These are phyloP conservation scores for Axea sp. DNA, from an alignment of 2,888 invertebrate genomes.

Conservation along the genomic window DNA sequence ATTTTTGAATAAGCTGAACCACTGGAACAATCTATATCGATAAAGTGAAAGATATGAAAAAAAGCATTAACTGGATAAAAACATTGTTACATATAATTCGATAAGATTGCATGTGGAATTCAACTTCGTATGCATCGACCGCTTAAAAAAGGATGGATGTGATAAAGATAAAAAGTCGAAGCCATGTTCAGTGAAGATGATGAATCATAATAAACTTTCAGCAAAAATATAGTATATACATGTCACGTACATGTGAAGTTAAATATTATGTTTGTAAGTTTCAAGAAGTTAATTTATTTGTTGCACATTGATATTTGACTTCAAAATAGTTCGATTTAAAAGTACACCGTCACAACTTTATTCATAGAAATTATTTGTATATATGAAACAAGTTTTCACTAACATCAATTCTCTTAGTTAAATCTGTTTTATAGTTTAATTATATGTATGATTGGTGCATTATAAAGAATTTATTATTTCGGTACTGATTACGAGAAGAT, in stretches of 20 bases:
- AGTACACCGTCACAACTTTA: neutral
- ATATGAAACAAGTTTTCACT: neutral
- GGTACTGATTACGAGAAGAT: conserved; percentile 2
- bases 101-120: no score
- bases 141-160: neutral
- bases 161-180: conserved; percentile 4
- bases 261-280: conserved; percentile 1
- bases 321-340: neutral
- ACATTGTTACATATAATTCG: no score
- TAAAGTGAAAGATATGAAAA: no score
- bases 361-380: neutral
- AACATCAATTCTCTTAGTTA: no score
- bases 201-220: neutral
- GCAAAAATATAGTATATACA: neutral
- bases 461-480: conserved; percentile 19
- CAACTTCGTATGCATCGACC: neutral
- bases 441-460: no score
- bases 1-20: no score
- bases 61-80: no score
- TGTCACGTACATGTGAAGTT: neutral
- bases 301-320: neutral
- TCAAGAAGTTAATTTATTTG: conserved; percentile 2
- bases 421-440: no score
- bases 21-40: no score
- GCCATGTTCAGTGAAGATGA: conserved; percentile 5